Conservation (phyloP, 2,797 vertebrate species). For the Thripadectes ignobilis region DNA sequence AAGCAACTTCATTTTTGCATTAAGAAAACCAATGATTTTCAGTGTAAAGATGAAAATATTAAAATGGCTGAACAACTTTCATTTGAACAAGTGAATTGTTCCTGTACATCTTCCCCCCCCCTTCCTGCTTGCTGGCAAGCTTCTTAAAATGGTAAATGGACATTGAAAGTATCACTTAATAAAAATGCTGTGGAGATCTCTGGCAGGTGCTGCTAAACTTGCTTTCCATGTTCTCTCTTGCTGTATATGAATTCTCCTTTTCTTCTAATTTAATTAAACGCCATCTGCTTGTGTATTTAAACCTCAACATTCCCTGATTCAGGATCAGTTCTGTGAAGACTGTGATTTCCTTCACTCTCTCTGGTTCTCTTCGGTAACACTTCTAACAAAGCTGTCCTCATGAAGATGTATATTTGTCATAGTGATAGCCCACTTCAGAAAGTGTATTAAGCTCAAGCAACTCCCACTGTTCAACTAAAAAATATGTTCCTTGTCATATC, state of each 20-base stretch:
- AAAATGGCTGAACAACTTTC: not conserved
- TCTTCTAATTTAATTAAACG: conserved; percentile 28
- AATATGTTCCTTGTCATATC: conserved; percentile 57
- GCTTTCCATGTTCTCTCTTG: not conserved
- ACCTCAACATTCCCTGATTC: not conserved
- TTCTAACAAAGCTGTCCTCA: conserved; percentile 3
- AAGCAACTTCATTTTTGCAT: conserved; percentile 36
- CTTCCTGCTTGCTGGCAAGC: not conserved
- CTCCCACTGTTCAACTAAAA: conserved; percentile 35
- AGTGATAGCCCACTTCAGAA: conserved; percentile 41
- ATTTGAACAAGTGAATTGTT: conserved; percentile 18
- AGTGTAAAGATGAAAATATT: conserved; percentile 8
- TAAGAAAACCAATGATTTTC: conserved; percentile 23
- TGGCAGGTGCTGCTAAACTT: not conserved
- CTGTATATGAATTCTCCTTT: not conserved
- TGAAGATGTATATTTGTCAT: conserved; percentile 48
- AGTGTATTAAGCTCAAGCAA: conserved; percentile 35
- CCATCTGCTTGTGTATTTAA: conserved; percentile 16
- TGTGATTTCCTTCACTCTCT: not conserved
- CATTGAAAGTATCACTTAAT: not conserved
- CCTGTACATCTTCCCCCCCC: not conserved
- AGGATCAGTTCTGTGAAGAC: not conserved
- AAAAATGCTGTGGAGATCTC: not conserved
- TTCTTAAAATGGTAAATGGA: not conserved
- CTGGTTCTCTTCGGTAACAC: conserved; percentile 16